A percentile compares a stretch with the other conserved stretches of the same genome.
phyloP scores from a whole-genome alignment of 2,888 invertebrate genomes.

The Liodrosophila aerea region DNA sequence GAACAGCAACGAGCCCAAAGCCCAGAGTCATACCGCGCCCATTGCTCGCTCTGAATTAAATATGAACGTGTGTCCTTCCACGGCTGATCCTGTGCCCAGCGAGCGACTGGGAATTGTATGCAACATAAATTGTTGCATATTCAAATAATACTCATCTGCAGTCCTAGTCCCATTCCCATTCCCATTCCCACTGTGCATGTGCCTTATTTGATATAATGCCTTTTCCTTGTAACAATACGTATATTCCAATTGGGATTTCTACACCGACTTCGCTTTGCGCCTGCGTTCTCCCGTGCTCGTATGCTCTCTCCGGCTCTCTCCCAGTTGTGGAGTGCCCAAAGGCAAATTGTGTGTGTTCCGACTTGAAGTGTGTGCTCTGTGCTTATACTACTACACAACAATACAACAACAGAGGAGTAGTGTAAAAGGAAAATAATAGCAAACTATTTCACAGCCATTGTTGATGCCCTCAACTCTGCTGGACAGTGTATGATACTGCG shows the following conservation, averaged over 20 bases:
- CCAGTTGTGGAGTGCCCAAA: conserved; percentile 44
- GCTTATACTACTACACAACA: conserved; percentile 22
- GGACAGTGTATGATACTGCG: conserved; percentile 31
- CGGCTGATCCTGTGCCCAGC: conserved; percentile 33
- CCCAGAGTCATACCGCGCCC: conserved; percentile 68
- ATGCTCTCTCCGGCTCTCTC: conserved; percentile 26
- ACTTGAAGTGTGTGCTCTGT: conserved; percentile 56
- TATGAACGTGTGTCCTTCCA: conserved; percentile 49
- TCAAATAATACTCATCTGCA: conserved; percentile 45
- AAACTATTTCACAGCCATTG: conserved; percentile 37
- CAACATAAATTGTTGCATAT: conserved; percentile 73
- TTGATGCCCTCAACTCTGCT: conserved; percentile 24
- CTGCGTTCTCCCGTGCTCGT: conserved; percentile 52
- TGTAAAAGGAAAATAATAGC: conserved; percentile 9
- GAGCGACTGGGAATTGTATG: conserved; percentile 28
- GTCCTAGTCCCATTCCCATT: too few species aligned
- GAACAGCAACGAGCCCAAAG: conserved; percentile 17
- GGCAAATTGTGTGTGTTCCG: conserved; percentile 39
- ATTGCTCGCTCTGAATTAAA: conserved; percentile 70
- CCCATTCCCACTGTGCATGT: too few species aligned
- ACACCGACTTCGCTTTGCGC: conserved; percentile 58
- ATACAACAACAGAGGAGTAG: conserved; percentile 7
- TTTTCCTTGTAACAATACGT: not conserved
- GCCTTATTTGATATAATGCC: conserved; percentile 7
- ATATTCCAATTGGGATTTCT: conserved; percentile 50